Percentiles rank a stretch among this genome's conserved stretches.
Conservation (phyloP, 2,888 invertebrate species). For the Coelinius sp. region DNA sequence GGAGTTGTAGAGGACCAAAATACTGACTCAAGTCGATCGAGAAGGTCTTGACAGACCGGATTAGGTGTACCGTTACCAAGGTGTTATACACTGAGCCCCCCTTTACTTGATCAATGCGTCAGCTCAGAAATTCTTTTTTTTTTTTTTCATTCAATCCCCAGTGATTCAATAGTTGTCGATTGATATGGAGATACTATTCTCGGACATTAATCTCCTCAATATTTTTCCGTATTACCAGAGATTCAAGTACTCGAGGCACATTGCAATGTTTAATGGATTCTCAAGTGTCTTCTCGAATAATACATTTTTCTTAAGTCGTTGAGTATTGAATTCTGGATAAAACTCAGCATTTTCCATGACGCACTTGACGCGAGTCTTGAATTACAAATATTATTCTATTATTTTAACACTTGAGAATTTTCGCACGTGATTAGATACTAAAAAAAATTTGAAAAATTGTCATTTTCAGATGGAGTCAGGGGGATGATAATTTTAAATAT, state of each 20-base stretch:
- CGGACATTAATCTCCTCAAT: neutral
- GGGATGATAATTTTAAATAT: too few relatives aligned
- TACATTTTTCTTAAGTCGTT: neutral
- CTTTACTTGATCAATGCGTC: neutral
- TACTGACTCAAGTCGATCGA: constrained; percentile 16
- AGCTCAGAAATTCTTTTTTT: neutral
- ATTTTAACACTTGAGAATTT: neutral
- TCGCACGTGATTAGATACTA: too few relatives aligned
- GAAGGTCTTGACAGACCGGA: constrained; percentile 29
- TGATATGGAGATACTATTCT: neutral
- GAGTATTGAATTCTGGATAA: neutral
- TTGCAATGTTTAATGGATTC: neutral
- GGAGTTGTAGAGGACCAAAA: neutral
- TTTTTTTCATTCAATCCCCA: neutral
- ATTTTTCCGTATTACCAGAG: too few relatives aligned
- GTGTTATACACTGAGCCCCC: neutral
- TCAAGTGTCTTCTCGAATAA: neutral
- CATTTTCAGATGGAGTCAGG: too few relatives aligned
- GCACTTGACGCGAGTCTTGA: neutral
- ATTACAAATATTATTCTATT: neutral
- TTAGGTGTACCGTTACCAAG: constrained; percentile 39
- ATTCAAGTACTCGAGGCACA: too few relatives aligned
- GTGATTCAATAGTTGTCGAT: neutral
- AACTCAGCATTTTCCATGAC: constrained; percentile 11
- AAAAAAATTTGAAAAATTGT: neutral